Conservation (phyloP, 2,797 vertebrate genomes). For the Pterois miles region DNA sequence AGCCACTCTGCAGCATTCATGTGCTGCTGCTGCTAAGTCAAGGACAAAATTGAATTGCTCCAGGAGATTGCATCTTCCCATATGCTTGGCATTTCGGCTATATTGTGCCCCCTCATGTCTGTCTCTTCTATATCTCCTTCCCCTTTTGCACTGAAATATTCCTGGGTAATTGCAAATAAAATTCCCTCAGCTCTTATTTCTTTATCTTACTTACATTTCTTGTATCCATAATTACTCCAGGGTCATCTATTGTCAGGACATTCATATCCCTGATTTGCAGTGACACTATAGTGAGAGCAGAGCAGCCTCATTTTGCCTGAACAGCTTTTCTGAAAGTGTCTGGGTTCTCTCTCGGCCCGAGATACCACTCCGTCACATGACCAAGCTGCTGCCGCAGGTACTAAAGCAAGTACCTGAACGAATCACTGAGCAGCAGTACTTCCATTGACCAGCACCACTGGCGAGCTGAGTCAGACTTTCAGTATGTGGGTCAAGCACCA, state of each 20-base stretch:
- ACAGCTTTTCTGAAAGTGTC: neutral
- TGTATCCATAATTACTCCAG: conserved; percentile 29
- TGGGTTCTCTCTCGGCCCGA: neutral
- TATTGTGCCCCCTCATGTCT: conserved; percentile 26
- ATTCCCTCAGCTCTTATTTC: neutral
- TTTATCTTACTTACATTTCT: conserved; percentile 23
- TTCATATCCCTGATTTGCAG: conserved; percentile 13
- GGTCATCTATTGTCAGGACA: conserved; percentile 25
- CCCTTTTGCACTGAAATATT: conserved; percentile 15
- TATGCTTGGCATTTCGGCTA: conserved; percentile 63
- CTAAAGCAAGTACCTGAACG: conserved; percentile 9
- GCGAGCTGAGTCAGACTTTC: conserved; percentile 8
- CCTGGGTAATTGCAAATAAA: conserved; percentile 14
- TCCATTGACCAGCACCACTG: neutral
- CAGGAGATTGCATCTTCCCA: conserved; percentile 68
- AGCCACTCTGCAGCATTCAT: conserved; percentile 61
- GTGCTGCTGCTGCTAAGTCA: conserved; percentile 76
- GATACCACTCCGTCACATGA: neutral
- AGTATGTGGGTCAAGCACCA: conserved; percentile 14
- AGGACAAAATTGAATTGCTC: conserved; percentile 79
- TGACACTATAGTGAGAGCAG: neutral
- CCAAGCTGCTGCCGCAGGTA: neutral
- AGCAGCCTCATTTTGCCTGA: too few species aligned
- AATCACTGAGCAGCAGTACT: neutral
- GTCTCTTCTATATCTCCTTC: conserved; percentile 3